A percentile compares a stretch with the other conserved stretches of the same genome.
Evolutionary conservation across 2,113 vertebrate genomes (phyloP).

Genomic region (Rousettus leschenaultii): DNA sequence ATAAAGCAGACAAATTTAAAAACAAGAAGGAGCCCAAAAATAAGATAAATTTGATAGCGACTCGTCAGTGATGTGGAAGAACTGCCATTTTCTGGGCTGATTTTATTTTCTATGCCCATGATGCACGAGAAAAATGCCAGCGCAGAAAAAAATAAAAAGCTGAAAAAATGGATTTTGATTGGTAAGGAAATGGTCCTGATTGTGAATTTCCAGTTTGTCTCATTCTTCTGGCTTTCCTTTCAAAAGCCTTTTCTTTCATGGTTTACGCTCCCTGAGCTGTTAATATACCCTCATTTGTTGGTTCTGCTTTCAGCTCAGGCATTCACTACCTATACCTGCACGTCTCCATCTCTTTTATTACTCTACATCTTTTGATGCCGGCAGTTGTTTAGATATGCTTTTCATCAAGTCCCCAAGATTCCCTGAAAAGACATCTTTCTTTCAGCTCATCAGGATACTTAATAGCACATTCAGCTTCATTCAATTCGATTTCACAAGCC

Average conservation of each 20-base stretch:
- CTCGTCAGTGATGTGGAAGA: background rate
- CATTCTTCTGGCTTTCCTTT: slow-evolving; percentile 66
- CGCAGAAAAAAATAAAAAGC: slow-evolving; percentile 62
- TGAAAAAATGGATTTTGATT: slow-evolving; percentile 78
- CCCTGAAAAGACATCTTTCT: slow-evolving; percentile 61
- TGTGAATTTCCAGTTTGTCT: slow-evolving; percentile 68
- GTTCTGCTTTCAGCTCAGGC: slow-evolving; percentile 47
- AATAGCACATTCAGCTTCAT: slow-evolving; percentile 11
- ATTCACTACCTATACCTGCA: slow-evolving; percentile 62
- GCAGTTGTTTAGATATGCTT: slow-evolving; percentile 41
- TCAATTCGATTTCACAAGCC: background rate
- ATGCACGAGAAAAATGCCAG: slow-evolving; percentile 64
- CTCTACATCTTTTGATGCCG: slow-evolving; percentile 42
- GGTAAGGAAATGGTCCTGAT: slow-evolving; percentile 77
- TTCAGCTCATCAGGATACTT: background rate
- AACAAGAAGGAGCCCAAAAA: slow-evolving; percentile 47
- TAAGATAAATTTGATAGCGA: slow-evolving; percentile 39
- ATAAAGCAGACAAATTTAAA: slow-evolving; percentile 41
- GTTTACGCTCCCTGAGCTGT: background rate
- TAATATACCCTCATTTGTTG: slow-evolving; percentile 55
- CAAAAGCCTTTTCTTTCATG: slow-evolving; percentile 64
- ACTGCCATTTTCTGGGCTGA: slow-evolving; percentile 41
- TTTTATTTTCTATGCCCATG: slow-evolving; percentile 68
- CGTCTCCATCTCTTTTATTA: background rate
- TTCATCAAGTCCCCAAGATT: slow-evolving; percentile 34